Evolutionary conservation across 2,888 invertebrate species (phyloP).

Genomic region (Arenicola marina): DNA sequence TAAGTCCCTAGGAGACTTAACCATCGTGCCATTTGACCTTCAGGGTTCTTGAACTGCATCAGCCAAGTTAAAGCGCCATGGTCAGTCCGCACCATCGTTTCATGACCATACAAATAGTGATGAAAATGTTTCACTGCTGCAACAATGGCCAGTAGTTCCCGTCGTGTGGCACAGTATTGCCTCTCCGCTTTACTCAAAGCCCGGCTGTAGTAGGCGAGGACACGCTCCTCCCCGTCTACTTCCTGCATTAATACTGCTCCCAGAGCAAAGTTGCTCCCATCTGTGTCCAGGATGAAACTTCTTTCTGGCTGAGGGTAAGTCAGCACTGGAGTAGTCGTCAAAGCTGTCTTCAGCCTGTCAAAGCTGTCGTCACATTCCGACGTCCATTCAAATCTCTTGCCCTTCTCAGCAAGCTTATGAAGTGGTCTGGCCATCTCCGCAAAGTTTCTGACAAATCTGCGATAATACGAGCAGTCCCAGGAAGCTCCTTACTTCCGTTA

Average conservation of each 20-base stretch:
- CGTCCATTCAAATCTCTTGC: conserved; percentile 19
- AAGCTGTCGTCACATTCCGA: conserved; percentile 10
- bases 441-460: background rate
- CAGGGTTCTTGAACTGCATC: conserved; percentile 17
- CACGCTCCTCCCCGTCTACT: conserved; percentile 14
- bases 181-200: conserved; percentile 20
- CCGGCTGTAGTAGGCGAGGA: conserved; percentile 25
- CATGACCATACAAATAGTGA: conserved; percentile 22
- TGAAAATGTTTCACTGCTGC: conserved; percentile 22
- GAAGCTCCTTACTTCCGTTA: background rate
- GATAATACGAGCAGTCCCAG: background rate
- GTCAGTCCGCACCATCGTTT: conserved; percentile 19
- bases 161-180: conserved; percentile 21
- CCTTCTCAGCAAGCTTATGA: background rate
- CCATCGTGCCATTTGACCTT: conserved; percentile 30
- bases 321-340: background rate
- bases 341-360: background rate
- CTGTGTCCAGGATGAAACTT: background rate
- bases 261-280: background rate
- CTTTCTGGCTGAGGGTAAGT: background rate
- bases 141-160: conserved; percentile 30
- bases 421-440: background rate
- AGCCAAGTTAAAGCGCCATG: conserved; percentile 30
- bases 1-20: conserved; percentile 18
- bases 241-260: conserved; percentile 20